Percentiles rank a stretch among this genome's conserved stretches.
phyloP scores from a whole-genome alignment of 2,797 vertebrate species.

The Sebastes vulpes region DNA sequence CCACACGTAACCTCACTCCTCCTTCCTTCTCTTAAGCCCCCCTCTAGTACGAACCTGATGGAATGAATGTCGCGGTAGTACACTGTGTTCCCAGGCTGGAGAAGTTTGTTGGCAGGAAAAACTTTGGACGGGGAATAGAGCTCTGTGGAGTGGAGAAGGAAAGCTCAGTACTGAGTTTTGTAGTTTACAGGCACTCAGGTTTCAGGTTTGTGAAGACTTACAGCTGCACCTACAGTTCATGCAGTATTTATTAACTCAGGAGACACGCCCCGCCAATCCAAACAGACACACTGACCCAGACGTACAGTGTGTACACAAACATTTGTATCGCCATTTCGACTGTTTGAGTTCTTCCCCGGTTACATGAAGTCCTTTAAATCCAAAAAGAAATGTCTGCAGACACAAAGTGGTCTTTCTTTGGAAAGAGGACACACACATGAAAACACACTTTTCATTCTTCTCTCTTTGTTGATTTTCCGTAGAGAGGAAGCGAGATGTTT shows the following conservation, averaged over 20 bases:
- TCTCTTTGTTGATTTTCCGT: neutral
- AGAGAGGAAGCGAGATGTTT: constrained; percentile 15
- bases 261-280: neutral
- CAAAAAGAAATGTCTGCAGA: neutral
- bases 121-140: neutral
- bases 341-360: neutral
- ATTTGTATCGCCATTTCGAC: neutral
- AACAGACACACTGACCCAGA: constrained; percentile 42
- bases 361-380: neutral
- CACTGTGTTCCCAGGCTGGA: constrained; percentile 41
- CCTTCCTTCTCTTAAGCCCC: neutral
- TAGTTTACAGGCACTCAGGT: neutral
- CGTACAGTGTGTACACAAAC: neutral
- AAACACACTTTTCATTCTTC: neutral
- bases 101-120: neutral
- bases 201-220: neutral
- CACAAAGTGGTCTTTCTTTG: neutral
- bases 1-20: constrained; percentile 52
- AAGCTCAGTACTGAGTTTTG: neutral
- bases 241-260: constrained; percentile 35
- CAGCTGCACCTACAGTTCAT: constrained; percentile 13
- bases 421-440: neutral
- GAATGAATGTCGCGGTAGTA: constrained; percentile 50
- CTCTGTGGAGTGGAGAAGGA: neutral
- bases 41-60: constrained; percentile 3